phyloP scores from a whole-genome alignment of 2,113 vertebrate genomes.

The Misgurnus anguillicaudatus region DNA sequence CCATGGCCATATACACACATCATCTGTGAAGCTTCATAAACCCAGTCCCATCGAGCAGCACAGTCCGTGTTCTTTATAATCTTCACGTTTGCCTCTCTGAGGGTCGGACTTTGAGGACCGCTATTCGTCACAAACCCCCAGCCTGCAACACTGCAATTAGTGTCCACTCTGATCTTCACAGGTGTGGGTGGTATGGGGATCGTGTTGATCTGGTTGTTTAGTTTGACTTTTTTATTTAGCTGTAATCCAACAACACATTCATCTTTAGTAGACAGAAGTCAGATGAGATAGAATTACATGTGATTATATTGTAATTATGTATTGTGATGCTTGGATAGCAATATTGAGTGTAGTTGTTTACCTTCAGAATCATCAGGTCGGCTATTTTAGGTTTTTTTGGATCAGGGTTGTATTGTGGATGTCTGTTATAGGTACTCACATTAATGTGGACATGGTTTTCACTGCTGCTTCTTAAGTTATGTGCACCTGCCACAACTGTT shows the following conservation, averaged over 20 bases:
- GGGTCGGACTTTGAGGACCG: not conserved
- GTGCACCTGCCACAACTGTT: slow-evolving; percentile 26
- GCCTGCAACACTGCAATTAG: not conserved
- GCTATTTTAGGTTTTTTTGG: not conserved
- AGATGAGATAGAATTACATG: not conserved
- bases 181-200: not conserved
- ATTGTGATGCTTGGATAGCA: not conserved
- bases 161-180: not conserved
- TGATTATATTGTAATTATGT: not conserved
- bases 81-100: not conserved
- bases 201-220: not conserved
- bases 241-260: not conserved
- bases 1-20: not conserved
- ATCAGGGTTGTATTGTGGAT: accelerated
- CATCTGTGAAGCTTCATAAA: not conserved
- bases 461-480: not conserved
- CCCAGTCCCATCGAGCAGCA: not conserved
- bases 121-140: not conserved
- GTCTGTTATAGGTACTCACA: not conserved
- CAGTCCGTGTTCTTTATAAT: not conserved
- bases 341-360: not conserved
- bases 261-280: not conserved
- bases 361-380: slow-evolving; percentile 39
- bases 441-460: not conserved
- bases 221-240: not conserved